Evolutionary conservation across 2,888 invertebrate genomes (phyloP).

Genomic region (Acrobasis consociella): DNA sequence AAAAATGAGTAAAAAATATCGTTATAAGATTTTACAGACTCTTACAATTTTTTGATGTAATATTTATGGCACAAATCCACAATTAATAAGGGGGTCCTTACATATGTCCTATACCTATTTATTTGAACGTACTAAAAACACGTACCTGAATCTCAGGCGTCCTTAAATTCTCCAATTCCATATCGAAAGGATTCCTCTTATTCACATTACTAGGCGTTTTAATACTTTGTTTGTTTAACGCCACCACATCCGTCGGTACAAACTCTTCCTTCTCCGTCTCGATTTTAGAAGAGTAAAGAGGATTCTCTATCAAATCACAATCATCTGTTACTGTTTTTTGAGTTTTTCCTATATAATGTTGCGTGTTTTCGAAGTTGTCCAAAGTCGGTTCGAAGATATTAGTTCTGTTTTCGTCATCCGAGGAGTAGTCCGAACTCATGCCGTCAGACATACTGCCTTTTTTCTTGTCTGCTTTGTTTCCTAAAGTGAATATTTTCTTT

Average conservation of each 20-base stretch:
- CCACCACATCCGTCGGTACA: constrained; percentile 84
- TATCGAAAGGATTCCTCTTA: constrained; percentile 70
- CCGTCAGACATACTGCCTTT: constrained; percentile 87
- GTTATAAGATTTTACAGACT: too few species aligned
- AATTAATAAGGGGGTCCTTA: too few species aligned
- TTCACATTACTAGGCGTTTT: constrained; percentile 64
- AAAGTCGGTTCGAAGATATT: constrained; percentile 77
- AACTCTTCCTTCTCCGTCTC: constrained; percentile 78
- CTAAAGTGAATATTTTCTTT: constrained; percentile 79
- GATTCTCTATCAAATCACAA: constrained; percentile 73
- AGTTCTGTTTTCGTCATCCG: constrained; percentile 78
- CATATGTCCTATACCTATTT: background rate
- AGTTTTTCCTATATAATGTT: constrained; percentile 71
- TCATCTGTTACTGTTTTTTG: constrained; percentile 58
- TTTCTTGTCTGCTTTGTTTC: constrained; percentile 77
- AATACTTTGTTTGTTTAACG: constrained; percentile 46
- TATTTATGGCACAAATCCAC: too few species aligned
- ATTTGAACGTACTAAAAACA: background rate
- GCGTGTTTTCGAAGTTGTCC: constrained; percentile 76
- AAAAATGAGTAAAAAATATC: too few species aligned
- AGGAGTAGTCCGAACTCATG: constrained; percentile 80
- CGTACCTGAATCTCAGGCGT: constrained; percentile 84
- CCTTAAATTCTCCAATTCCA: constrained; percentile 45
- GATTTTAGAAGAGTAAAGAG: constrained; percentile 75
- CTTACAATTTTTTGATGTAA: too few species aligned